phyloP scores from a whole-genome alignment of 2,113 vertebrate species.

The Aleadryas rufinucha region DNA sequence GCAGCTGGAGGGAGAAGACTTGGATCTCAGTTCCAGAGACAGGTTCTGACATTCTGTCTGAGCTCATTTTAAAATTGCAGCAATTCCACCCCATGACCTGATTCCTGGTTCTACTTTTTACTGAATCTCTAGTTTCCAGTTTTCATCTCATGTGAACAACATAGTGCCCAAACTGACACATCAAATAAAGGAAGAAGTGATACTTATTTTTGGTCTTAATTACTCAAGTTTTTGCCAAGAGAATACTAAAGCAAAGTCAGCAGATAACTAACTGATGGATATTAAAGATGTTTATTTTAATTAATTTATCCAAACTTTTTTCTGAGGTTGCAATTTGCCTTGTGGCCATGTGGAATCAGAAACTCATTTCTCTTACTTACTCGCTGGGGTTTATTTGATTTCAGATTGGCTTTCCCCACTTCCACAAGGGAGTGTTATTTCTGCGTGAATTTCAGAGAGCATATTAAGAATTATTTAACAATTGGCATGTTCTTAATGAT shows the following conservation, averaged over 20 bases:
- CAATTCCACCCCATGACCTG: not conserved
- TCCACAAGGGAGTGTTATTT: not conserved
- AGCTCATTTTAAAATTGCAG: not conserved
- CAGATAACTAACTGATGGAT: not conserved
- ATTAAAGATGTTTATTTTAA: not conserved
- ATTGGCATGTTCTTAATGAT: not conserved
- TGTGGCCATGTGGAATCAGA: not conserved
- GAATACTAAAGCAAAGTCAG: not conserved
- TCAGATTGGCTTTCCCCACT: not conserved
- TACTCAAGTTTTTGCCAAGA: not conserved
- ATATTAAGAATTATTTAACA: slow-evolving; percentile 8
- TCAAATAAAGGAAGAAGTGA: not conserved
- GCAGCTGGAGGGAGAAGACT: not conserved
- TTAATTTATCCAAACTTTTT: not conserved
- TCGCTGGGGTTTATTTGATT: not conserved
- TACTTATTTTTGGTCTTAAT: not conserved
- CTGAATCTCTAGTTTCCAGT: not conserved
- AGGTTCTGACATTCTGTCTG: not conserved
- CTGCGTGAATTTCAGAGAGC: not conserved
- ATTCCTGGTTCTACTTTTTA: not conserved
- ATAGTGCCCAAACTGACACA: not conserved
- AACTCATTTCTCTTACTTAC: not conserved
- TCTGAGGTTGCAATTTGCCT: not conserved
- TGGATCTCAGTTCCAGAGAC: not conserved
- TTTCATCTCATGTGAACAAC: not conserved